phyloP scores from a whole-genome alignment of 2,113 vertebrate species.

The Thalassarche chlororhynchos region DNA sequence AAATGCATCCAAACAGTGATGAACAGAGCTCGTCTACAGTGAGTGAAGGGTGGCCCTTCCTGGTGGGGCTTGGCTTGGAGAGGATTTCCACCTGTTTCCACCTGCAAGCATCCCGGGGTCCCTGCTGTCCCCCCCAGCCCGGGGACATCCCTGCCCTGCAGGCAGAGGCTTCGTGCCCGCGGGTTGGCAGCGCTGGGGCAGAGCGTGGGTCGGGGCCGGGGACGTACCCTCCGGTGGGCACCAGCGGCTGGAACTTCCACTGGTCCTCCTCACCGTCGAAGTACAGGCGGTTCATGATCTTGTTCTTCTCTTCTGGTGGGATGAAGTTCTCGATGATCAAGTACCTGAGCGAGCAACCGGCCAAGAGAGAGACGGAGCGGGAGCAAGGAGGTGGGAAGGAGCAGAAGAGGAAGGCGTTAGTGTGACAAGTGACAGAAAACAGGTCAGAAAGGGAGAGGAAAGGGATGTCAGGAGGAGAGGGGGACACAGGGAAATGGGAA shows the following conservation, averaged over 20 bases:
- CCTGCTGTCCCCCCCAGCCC: not conserved
- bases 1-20: fast-evolving
- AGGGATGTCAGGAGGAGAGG: not conserved
- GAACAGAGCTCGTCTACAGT: fast-evolving
- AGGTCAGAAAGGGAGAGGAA: not conserved
- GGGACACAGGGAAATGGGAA: not conserved
- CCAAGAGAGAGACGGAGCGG: fast-evolving
- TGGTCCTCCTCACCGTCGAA: slow-evolving; percentile 94
- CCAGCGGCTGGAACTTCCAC: slow-evolving; percentile 89
- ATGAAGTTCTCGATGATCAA: slow-evolving; percentile 98
- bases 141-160: not conserved
- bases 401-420: not conserved
- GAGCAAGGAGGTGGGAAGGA: not conserved
- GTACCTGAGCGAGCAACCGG: slow-evolving; percentile 75
- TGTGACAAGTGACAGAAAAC: not conserved
- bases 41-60: not conserved
- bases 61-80: not conserved
- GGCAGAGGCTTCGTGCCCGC: not conserved
- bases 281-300: slow-evolving; percentile 92
- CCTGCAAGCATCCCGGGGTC: not conserved
- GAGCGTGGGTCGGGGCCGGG: fast-evolving
- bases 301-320: slow-evolving; percentile 95
- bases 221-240: slow-evolving; percentile 80
- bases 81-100: not conserved
- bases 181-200: not conserved